These are phyloP conservation scores for Illadopsis cleaveri DNA, from an alignment of 2,113 vertebrate species.

Conservation along the genomic window DNA sequence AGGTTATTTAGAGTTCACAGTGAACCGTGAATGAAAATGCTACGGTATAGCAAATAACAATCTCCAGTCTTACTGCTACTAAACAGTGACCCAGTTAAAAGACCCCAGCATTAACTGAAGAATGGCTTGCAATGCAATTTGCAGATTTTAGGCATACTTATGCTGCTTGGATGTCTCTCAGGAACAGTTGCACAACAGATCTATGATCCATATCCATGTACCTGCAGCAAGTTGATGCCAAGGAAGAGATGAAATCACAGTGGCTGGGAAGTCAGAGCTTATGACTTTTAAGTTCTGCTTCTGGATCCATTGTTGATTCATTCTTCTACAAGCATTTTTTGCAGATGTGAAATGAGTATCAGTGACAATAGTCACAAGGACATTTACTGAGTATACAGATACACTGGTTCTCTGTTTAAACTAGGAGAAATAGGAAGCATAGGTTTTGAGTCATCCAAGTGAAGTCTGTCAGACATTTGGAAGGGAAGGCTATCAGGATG, in stretches of 20 bases:
- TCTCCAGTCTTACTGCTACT: neutral
- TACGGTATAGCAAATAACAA: neutral
- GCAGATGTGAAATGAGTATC: neutral
- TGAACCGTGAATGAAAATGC: neutral
- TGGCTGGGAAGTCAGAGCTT: neutral
- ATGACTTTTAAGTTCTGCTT: neutral
- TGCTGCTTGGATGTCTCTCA: neutral
- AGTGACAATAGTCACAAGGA: neutral
- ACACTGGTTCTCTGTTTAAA: neutral
- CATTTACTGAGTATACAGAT: no score
- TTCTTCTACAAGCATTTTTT: neutral
- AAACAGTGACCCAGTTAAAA: neutral
- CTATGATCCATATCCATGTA: neutral
- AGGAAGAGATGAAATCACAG: neutral
- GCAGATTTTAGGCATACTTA: neutral
- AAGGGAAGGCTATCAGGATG: neutral
- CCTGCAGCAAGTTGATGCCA: neutral
- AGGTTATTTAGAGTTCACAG: neutral
- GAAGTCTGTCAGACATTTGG: neutral
- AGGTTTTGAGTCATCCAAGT: neutral
- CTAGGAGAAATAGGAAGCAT: neutral
- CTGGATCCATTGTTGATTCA: neutral
- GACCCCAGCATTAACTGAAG: fast-evolving
- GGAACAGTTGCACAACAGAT: neutral
- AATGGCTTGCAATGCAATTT: neutral